Percentiles rank a stretch among this genome's conserved stretches.
These are phyloP conservation scores for Uloborus diversus DNA, from an alignment of 1,140 invertebrate species.

Conservation along the genomic window DNA sequence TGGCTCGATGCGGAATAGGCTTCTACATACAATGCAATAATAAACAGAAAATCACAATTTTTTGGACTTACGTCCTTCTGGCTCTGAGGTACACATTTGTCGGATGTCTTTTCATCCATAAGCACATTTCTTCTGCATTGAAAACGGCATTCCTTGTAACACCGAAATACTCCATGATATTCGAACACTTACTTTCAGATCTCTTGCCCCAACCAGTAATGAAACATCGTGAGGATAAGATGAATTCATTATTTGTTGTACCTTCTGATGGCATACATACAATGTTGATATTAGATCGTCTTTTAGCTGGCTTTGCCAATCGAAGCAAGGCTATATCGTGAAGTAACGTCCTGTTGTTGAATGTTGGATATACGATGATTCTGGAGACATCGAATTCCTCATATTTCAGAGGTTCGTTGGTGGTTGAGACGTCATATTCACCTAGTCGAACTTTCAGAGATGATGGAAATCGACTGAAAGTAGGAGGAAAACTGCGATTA, in stretches of 20 bases:
- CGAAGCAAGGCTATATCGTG: constrained; percentile 68
- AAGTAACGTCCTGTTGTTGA: constrained; percentile 65
- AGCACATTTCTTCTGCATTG: too few species aligned
- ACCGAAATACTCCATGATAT: not conserved
- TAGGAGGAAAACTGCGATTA: too few species aligned
- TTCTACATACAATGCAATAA: too few species aligned
- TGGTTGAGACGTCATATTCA: constrained; percentile 68
- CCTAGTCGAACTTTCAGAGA: constrained; percentile 67
- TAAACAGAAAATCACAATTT: too few species aligned
- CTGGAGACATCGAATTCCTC: constrained; percentile 60
- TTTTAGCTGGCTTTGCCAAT: constrained; percentile 62
- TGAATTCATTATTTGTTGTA: constrained; percentile 54
- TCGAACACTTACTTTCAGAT: constrained; percentile 64
- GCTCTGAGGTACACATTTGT: too few species aligned
- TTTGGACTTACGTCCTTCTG: too few species aligned
- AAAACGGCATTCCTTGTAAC: too few species aligned
- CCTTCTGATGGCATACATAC: constrained; percentile 66
- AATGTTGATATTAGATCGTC: constrained; percentile 65
- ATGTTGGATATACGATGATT: constrained; percentile 61
- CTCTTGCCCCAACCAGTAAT: constrained; percentile 72
- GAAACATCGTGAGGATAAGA: constrained; percentile 64
- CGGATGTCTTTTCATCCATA: too few species aligned
- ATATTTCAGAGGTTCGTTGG: constrained; percentile 62
- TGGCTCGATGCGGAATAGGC: too few species aligned
- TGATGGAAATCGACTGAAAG: constrained; percentile 54